Percentiles rank a stretch among this genome's conserved stretches.
Evolutionary conservation across 2,888 invertebrate species (phyloP).

Genomic region (Pteria penguin): DNA sequence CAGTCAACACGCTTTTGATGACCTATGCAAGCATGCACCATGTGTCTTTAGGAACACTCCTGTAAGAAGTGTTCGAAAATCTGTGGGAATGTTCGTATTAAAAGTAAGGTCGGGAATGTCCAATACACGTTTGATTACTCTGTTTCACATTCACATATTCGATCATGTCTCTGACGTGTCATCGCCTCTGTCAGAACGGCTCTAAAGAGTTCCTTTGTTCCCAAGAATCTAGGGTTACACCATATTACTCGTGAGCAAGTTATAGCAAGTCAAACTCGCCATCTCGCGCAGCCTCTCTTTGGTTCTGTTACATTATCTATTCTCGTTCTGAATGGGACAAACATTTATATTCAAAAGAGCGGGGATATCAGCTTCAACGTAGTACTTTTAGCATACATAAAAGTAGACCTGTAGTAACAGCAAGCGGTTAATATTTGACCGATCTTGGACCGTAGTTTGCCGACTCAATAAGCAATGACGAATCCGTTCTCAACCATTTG

Average conservation of each 20-base stretch:
- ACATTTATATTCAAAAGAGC: constrained; percentile 47
- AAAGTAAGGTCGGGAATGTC: constrained; percentile 44
- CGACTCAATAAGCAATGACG: constrained; percentile 47
- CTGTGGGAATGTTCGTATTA: constrained; percentile 41
- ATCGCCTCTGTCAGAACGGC: constrained; percentile 34
- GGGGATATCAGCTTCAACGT: constrained; percentile 44
- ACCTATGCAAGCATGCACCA: too few relatives aligned
- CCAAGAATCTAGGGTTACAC: constrained; percentile 29
- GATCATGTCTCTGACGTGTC: constrained; percentile 42
- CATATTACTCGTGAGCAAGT: constrained; percentile 33
- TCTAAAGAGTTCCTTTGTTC: constrained; percentile 35
- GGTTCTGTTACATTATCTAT: not conserved
- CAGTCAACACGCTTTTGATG: too few relatives aligned
- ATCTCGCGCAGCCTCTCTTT: constrained; percentile 37
- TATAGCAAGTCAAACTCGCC: constrained; percentile 40
- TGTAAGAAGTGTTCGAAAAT: constrained; percentile 13
- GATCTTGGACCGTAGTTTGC: constrained; percentile 48
- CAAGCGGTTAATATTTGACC: too few relatives aligned
- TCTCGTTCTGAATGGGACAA: constrained; percentile 50
- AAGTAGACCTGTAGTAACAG: constrained; percentile 39
- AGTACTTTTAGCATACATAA: constrained; percentile 44
- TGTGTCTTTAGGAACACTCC: constrained; percentile 19
- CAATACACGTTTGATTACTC: constrained; percentile 37
- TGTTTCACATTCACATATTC: constrained; percentile 38
- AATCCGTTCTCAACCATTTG: constrained; percentile 47